Evolutionary conservation across 2,888 invertebrate genomes (phyloP).

Genomic region (Agrotis puta): DNA sequence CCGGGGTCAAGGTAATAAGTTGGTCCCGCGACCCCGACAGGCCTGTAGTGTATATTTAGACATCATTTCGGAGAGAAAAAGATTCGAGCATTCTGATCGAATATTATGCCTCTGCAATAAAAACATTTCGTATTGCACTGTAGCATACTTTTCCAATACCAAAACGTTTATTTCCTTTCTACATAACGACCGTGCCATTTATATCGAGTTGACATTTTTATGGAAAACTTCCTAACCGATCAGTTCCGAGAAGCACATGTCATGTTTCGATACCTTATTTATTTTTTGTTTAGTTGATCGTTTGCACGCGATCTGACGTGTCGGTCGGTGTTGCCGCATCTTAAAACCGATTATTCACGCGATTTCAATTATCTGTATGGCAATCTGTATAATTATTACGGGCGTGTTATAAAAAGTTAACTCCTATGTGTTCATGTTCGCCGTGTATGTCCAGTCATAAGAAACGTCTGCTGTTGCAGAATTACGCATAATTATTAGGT

Average conservation of each 20-base stretch:
- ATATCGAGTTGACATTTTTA: slow-evolving; percentile 61
- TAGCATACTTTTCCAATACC: slow-evolving; percentile 10
- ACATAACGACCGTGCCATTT: slow-evolving; percentile 49
- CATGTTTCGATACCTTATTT: slow-evolving; percentile 73
- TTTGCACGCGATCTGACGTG: slow-evolving; percentile 84
- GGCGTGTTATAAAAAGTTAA: slow-evolving; percentile 67
- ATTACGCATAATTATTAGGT: slow-evolving; percentile 43
- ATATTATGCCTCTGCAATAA: slow-evolving; percentile 3
- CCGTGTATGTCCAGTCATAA: slow-evolving; percentile 41
- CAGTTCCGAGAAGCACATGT: slow-evolving; percentile 75
- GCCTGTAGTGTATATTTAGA: too few relatives aligned
- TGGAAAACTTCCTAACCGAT: slow-evolving; percentile 57
- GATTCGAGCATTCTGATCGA: background rate
- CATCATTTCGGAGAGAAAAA: too few relatives aligned
- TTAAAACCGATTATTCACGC: slow-evolving; percentile 78
- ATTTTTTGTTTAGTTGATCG: slow-evolving; percentile 66
- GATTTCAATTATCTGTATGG: slow-evolving; percentile 81
- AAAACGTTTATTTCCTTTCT: slow-evolving; percentile 40
- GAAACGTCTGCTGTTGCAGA: slow-evolving; percentile 41
- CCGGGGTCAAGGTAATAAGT: too few relatives aligned
- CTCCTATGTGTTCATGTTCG: slow-evolving; percentile 63
- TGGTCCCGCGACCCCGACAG: too few relatives aligned
- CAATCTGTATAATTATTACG: slow-evolving; percentile 79
- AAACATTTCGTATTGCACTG: background rate
- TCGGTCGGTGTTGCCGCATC: slow-evolving; percentile 76